Conservation (phyloP, 92 coral and sea anemone species). For the Nematostella vectensis region DNA sequence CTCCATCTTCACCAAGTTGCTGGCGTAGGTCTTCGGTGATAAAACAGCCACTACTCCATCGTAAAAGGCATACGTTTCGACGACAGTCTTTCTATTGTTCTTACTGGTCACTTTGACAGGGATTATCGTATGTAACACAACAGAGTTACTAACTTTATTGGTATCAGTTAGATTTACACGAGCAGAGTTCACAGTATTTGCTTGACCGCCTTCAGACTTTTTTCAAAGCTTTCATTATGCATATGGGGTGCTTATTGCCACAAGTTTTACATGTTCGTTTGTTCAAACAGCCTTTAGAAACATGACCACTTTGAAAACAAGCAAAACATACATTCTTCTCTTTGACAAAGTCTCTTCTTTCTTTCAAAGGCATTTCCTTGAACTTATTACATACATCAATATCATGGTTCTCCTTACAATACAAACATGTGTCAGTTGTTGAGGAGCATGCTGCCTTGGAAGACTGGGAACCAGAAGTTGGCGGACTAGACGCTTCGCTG, state of each 20-base stretch:
- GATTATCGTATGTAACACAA: conserved; percentile 29
- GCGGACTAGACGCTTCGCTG: not conserved
- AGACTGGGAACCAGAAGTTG: not conserved
- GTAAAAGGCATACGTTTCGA: conserved; percentile 49
- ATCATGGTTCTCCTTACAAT: conserved; percentile 36
- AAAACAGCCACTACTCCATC: conserved; percentile 56
- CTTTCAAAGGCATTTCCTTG: conserved; percentile 21
- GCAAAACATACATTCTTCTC: conserved; percentile 41
- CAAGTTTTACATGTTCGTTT: conserved; percentile 50
- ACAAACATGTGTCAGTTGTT: conserved; percentile 4
- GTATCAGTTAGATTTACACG: conserved; percentile 5
- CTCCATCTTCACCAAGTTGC: conserved; percentile 16
- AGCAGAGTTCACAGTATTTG: not conserved
- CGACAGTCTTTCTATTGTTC: conserved; percentile 1
- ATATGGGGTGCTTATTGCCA: conserved; percentile 40
- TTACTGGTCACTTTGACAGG: conserved; percentile 28
- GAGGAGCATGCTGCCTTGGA: not conserved
- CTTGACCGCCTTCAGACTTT: conserved; percentile 9
- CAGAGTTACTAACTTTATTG: not conserved
- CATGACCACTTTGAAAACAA: conserved; percentile 37
- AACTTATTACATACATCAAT: conserved; percentile 37
- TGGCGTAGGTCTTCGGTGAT: conserved; percentile 37
- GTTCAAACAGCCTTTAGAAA: conserved; percentile 34
- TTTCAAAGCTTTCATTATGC: conserved; percentile 42
- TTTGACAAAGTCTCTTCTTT: conserved; percentile 29